Base-by-base conservation (phyloP, 2,113 vertebrate species). In the Morone saxatilis region DNA sequence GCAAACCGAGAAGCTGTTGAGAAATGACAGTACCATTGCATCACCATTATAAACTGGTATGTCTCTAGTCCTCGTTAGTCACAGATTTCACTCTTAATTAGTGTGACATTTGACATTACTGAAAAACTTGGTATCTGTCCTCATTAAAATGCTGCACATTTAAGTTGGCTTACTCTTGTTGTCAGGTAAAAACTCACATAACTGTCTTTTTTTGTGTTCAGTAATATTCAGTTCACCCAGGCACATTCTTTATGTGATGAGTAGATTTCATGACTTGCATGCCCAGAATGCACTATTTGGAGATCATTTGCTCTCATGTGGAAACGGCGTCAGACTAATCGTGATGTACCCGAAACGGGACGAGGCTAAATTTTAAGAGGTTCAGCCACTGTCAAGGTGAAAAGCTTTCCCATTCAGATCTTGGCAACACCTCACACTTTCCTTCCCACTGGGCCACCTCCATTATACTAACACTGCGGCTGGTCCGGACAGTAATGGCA, bases 331-430 rank as follows among this genome's bases (percentile, higher is more conserved):
- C 41, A 8, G 51, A 45, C 19, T 54, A 71, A 73, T 81, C 22
- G 38, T 53, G 67, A 73, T 70, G n/a, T 43, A 74, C 63, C 65
- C 25, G 56, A 82, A 56, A 17, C 78, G 65, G 74, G 83, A 85
- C 14, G 0, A 25, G 43, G 41, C 60, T 80, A 36, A 1, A 41
- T 82, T 83, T 78, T 85, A 76, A 83, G 76, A 88, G 75, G 81
- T 86, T 86, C 77, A 81, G 70, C 76, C 50, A 19, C 71, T 85
- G 86, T 91, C 93, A 88, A 87, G 90, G 85, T 90, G 87, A 94
- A 92, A 90, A 84, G 86, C 89, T 87, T 88, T 92, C 87, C 75
- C 81, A 84, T 88, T 79, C 83, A 74, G 48, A 83, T 81, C 87
- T 91, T 94, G 92, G 92, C 91, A 94, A 77, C 82, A 31, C 86